Base-by-base conservation (phyloP, 2,888 invertebrate genomes). In the Lucinisca nassula region DNA sequence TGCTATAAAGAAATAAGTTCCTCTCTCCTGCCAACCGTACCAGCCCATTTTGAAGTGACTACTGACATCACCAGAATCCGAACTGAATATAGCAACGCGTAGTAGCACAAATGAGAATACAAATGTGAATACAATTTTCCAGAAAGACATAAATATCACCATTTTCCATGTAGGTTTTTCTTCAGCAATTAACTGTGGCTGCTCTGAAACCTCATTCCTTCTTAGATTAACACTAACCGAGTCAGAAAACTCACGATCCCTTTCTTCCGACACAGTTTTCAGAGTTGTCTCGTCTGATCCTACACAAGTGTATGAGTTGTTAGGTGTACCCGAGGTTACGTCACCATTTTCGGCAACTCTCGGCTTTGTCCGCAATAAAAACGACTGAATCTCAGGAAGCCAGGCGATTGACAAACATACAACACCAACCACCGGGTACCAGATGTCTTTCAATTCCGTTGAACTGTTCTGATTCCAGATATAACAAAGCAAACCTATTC, bases 381-480 rank as follows among this genome's bases (percentile, higher is more conserved):
- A 74, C 37, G 88, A 82, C 32, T 90, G 92, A 12, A 93, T 35
- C 21, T 73, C 72, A 17, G 93, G 93, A 4, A 91, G 81, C 93
- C 93, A 93, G 30, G 94, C 90, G 8, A 94, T 24, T 0, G 91
- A 92, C 4, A 95, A 78, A 49, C 87, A 82, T 17, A 93, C 0
- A 2, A 94, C 45, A 0, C 92, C 92, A 8, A 90, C 87, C 8
- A 85, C 86, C 2, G 87, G 51, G 76, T 90, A 91, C 91, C 92
- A 92, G 14, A 91, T 49, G 10, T 92, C 81, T 3, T 6, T 35
- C 4, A 0, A 3, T 10, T 24, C 12, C 12, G 35, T 67, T 0
- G 45, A 17, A 35, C 0, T 24, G 10, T 35, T 82, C 24, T 70
- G 21, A 27, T 8, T 75, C 37, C 82, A 30, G 3, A 89, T 4